Conservation (phyloP, 2,888 invertebrate species). For the Thymelicus lineola region DNA sequence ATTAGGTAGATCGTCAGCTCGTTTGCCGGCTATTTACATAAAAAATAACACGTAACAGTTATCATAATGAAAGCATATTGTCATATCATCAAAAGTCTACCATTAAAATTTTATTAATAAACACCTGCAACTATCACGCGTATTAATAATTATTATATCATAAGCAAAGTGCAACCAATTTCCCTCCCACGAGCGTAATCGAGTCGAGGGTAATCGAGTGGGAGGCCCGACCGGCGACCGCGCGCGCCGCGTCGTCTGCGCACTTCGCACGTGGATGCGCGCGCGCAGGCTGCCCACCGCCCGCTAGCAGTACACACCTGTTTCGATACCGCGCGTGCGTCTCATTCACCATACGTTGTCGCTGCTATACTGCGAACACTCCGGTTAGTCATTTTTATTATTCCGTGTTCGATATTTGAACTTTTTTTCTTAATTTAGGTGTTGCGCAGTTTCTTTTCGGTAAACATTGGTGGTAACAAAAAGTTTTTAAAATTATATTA, state of each 20-base stretch:
- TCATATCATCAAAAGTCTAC: too few species aligned
- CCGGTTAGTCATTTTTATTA: constrained; percentile 19
- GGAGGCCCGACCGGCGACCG: constrained; percentile 28
- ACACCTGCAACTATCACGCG: neutral
- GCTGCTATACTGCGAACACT: neutral
- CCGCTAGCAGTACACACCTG: neutral
- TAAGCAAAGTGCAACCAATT: constrained; percentile 5
- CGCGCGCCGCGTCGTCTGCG: constrained; percentile 41
- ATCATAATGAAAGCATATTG: too few species aligned
- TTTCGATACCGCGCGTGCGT: constrained; percentile 7
- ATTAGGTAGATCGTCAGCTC: too few species aligned
- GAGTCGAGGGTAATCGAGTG: constrained; percentile 24
- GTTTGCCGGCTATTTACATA: too few species aligned
- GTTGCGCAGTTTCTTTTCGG: too few species aligned
- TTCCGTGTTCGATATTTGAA: neutral
- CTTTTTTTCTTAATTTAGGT: too few species aligned
- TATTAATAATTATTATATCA: too few species aligned
- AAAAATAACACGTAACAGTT: too few species aligned
- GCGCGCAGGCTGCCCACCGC: constrained; percentile 25
- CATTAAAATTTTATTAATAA: neutral
- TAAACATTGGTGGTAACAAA: too few species aligned
- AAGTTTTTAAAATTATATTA: too few species aligned
- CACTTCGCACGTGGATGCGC: constrained; percentile 39
- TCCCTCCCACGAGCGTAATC: constrained; percentile 10
- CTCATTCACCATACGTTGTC: constrained; percentile 3